Evolutionary conservation across 2,113 vertebrate species (phyloP).

Genomic region (Oostethus manadensis): DNA sequence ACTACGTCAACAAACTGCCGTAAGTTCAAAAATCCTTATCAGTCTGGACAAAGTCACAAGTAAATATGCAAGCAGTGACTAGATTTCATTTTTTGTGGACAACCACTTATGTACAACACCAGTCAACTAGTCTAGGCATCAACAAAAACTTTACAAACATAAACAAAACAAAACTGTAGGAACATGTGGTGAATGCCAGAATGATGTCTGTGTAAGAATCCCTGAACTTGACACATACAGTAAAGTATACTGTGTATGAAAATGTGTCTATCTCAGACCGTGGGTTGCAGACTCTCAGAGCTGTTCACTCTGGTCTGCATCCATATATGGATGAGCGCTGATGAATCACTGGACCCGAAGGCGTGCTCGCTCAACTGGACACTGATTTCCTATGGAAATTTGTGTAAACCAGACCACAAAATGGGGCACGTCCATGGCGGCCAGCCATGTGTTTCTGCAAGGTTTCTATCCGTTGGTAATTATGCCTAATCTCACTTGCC

Average conservation of each 20-base stretch:
- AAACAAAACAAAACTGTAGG: no score
- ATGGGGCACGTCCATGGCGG: constrained; percentile 36
- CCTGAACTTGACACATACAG: not conserved
- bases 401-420: constrained; percentile 20
- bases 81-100: no score
- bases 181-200: no score
- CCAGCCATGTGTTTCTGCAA: constrained; percentile 23
- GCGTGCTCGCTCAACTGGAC: constrained; percentile 22
- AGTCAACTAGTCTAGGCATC: no score
- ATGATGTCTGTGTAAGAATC: no score
- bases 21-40: no score
- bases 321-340: constrained; percentile 10
- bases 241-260: not conserved
- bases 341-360: constrained; percentile 42
- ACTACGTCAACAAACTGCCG: no score
- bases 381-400: constrained; percentile 32
- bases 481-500: constrained; percentile 36
- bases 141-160: no score
- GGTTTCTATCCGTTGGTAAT: constrained; percentile 29
- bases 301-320: constrained; percentile 13
- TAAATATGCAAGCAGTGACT: no score
- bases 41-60: no score
- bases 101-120: no score
- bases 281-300: not conserved
- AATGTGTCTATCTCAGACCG: not conserved